Evolutionary conservation across 2,113 vertebrate genomes (phyloP), one percentile per base, ranked within the genome.

Genomic region (Proteles cristata): DNA sequence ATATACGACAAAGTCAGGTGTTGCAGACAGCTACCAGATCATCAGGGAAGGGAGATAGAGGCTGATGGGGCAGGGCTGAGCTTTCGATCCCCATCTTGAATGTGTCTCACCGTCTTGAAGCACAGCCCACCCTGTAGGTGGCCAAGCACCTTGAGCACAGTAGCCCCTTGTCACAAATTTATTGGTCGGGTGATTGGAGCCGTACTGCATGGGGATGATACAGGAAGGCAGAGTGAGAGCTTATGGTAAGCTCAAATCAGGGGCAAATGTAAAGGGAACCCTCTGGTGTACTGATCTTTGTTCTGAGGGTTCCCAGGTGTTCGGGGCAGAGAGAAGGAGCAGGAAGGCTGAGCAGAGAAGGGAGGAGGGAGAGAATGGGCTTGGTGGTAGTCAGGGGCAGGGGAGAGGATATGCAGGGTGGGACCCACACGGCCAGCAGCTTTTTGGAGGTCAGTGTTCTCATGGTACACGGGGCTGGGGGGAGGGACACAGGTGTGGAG

Each of bases 321-420:
- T 23, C 26, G 55, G 15, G 65, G 66, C 6, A 7, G 65, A 35
- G 77, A 35, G 65, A 11, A 4, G 0, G 0, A 23, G 35, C 50
- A 2, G 14, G 53, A 71, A n/a, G 81, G 53, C 26, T 17, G 31
- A 33, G 66, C 53, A 0, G 23, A 11, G 87, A 58, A 65, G 48
- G 33, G 12, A 11, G 77, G 26, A 35, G 39, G 19, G 48, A 16
- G 55, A 87, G n/a, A 55, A 12, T 4, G 50, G 50, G 55, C 73
- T 86, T 66, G 2, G 3, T 53, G 74, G 16, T 28, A 21, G 65
- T 45, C 43, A 4, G 3, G 9, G 48, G 33, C 2, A 1, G 45
- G 25, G 55, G 65, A 71, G 45, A 21, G 2, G 11, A 48, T 12
- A 26, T 0, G 0, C 19, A 50, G 33, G 1, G 11, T 48, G 71